Percentiles rank a stretch among this genome's conserved stretches.
phyloP scores from a whole-genome alignment of 1,140 invertebrate species.

The Hesperophylax magnus region DNA sequence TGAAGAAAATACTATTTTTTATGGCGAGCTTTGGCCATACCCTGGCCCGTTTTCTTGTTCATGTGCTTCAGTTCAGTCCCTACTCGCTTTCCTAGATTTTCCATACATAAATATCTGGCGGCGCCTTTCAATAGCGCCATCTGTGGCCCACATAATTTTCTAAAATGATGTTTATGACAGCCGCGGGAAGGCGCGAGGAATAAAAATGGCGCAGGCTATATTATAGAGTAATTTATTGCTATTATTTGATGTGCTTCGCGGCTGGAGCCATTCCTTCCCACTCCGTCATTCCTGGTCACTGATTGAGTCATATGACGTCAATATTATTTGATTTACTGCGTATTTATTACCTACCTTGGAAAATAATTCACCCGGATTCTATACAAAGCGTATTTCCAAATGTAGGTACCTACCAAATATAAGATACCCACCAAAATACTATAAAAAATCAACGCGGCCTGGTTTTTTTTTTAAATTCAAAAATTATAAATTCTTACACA shows the following conservation, averaged over 20 bases:
- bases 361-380: background rate
- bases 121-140: conserved; percentile 43
- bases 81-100: background rate
- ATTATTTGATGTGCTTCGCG: conserved; percentile 46
- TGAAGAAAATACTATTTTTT: no score
- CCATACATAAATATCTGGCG: conserved; percentile 36
- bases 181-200: conserved; percentile 42
- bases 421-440: no score
- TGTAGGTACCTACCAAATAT: no score
- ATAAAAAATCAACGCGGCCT: no score
- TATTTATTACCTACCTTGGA: background rate
- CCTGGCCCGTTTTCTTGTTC: no score
- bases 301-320: conserved; percentile 11
- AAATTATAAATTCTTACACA: no score
- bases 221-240: conserved; percentile 54
- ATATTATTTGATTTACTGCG: conserved; percentile 9
- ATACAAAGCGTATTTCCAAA: no score
- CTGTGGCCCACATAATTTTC: conserved; percentile 55
- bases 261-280: background rate
- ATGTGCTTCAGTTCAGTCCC: no score
- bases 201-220: conserved; percentile 45
- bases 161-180: conserved; percentile 55
- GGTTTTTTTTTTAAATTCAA: no score
- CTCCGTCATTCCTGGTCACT: background rate
- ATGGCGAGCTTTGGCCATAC: no score